Evolutionary conservation across 1,140 invertebrate genomes (phyloP).

Genomic region (Homarus americanus): DNA sequence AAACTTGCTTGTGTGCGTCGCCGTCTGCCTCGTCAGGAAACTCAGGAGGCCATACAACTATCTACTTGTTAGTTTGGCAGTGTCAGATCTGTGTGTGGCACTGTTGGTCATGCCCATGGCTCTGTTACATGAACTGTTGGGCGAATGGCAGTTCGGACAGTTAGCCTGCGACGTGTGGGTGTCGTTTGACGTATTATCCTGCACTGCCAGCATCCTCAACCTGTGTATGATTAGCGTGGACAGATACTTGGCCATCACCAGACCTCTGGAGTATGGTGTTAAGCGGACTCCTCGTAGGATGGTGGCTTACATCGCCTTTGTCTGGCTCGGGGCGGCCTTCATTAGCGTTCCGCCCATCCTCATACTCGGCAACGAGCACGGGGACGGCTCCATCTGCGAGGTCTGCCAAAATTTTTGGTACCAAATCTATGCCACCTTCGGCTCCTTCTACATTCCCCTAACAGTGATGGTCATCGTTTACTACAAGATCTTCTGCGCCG

Average conservation of each 20-base stretch:
- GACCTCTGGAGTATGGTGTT: slow-evolving; percentile 87
- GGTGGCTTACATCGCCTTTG: slow-evolving; percentile 91
- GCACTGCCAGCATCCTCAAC: slow-evolving; percentile 87
- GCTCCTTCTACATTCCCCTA: slow-evolving; percentile 97
- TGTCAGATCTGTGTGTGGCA: slow-evolving; percentile 98
- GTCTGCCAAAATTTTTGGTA: slow-evolving; percentile 94
- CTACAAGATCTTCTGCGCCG: slow-evolving; percentile 95
- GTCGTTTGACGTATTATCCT: slow-evolving; percentile 94
- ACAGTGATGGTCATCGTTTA: slow-evolving; percentile 97
- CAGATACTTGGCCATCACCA: slow-evolving; percentile 82
- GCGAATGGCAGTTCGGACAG: slow-evolving; percentile 90
- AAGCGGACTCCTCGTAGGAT: slow-evolving; percentile 96
- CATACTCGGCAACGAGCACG: slow-evolving; percentile 92
- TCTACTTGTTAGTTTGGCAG: slow-evolving; percentile 97
- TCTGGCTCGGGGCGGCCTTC: slow-evolving; percentile 92
- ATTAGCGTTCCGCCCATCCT: slow-evolving; percentile 92
- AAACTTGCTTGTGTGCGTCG: slow-evolving; percentile 96
- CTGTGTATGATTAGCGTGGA: slow-evolving; percentile 83
- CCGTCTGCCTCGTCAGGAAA: slow-evolving; percentile 97
- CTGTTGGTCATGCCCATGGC: slow-evolving; percentile 97
- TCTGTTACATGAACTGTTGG: slow-evolving; percentile 86
- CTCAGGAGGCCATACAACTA: slow-evolving; percentile 97
- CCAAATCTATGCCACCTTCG: slow-evolving; percentile 95
- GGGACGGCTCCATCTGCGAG: slow-evolving; percentile 83
- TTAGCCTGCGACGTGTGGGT: slow-evolving; percentile 90